Base-by-base conservation (phyloP, 2,797 vertebrate genomes). In the Serranus cabrilla region DNA sequence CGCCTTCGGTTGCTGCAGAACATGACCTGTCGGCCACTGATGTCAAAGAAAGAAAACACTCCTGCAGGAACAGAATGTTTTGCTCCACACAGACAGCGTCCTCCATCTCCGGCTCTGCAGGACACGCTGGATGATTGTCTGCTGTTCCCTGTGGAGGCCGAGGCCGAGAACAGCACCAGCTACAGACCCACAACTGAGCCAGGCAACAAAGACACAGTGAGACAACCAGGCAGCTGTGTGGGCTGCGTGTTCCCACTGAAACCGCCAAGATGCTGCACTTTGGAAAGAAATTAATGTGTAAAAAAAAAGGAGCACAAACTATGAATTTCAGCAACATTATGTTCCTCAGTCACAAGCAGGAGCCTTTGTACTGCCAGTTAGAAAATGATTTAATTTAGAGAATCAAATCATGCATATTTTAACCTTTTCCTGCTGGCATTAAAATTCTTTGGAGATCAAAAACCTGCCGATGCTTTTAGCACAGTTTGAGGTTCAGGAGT, bases 141-240 rank as follows among this genome's bases (percentile, higher is more conserved):
- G 31, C 54, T n/a, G 60, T 34, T 82, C 83, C 76, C 85, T 40
- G 57, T 52, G 67, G 73, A 84, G 75, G 78, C 74, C 4, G 57
- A 81, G 57, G 68, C 69, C 25, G 78, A 74, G 54, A 71, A 80
- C 72, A 78, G 78, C 9, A 56, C n/a, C 71, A 45, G 23, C 60
- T 68, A 45, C 47, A 76, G 81, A 67, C 83, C 74, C 74, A 78
- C 73, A 73, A 9, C 46, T 16, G 59, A 76, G 66, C 71, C 67
- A 4, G 56, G 60, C 62, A 68, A 63, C 76, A 64, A 50, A 83
- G 66, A 65, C 40, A 18, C 51, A 23, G 5, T 17, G 71, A 21
- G 27, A 40, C 78, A 39, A 51, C 21, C 64, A 72, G 74, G 71
- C 65, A 73, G 82, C 60, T 76, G 87, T 77, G 87, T 90, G 87